Evolutionary conservation across 2,888 invertebrate species (phyloP), one percentile per base, ranked within the genome.

Genomic region (Eupithecia subumbrata): DNA sequence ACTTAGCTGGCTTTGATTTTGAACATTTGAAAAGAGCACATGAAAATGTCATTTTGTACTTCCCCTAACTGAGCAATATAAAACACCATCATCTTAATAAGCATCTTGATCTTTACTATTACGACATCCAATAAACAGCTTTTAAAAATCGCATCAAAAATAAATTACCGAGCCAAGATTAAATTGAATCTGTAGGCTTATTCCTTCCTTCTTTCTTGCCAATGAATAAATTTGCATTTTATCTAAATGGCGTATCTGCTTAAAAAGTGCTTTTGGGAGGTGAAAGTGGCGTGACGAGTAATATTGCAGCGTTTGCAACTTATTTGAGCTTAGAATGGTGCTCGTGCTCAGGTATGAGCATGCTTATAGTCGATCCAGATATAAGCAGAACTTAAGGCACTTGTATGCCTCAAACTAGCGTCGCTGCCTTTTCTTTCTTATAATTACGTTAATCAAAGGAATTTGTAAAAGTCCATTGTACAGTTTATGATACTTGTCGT

Each of bases 171-270:
- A 84, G 82, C 86, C 84, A 84, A 88, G 88, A 91, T 91, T 89
- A 92, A 92, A 92, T 92, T 91, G 88, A 89, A 88, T 88, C 86
- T 87, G 85, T 86, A 86, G 87, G 90, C 89, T 90, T 89, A 90
- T 90, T 88, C 84, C 82, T 86, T 87, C 87, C 86, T 88, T 88
- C 87, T 89, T 90, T 87, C 80, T 87, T 88, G 87, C 89, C 93
- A 93, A 93, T 93, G 93, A 93, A 93, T 93, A 93, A 93, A 93
- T 93, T 93, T 91, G 90, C 92, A 90, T 92, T 92, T 90, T 91
- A 93, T 93, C 92, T 91, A 88, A 92, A 92, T 88, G 89, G 86
- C 80, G 88, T 87, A 93, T 93, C 92, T 91, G 86, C 89, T 92
- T 91, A 91, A 91, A 91, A 91, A 92, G 88, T 87, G 91, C 89